Conservation (phyloP, 2,113 vertebrate species). For the Corydoras maculifer region DNA sequence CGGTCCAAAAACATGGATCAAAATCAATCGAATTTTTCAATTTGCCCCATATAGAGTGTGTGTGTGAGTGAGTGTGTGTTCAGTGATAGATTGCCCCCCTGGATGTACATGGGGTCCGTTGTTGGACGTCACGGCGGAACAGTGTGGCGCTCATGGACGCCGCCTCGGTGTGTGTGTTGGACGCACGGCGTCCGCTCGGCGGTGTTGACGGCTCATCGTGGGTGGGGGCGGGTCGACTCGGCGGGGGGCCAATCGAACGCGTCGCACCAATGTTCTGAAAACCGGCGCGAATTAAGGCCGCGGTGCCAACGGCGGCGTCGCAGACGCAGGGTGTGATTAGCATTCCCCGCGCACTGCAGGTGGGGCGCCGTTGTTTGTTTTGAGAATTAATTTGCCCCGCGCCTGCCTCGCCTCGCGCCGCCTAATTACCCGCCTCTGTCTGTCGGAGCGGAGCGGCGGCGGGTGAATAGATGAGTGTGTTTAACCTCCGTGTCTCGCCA, state of each 20-base stretch:
- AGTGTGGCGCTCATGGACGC: too few species aligned
- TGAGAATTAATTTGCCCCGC: constrained; percentile 44
- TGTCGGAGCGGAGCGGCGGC: constrained; percentile 38
- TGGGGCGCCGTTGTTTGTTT: constrained; percentile 42
- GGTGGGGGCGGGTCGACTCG: not conserved
- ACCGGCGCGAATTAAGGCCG: not conserved
- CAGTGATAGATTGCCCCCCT: too few species aligned
- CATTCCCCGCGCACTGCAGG: constrained; percentile 30
- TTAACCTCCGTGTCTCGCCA: constrained; percentile 43
- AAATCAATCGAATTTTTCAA: too few species aligned
- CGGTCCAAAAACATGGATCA: too few species aligned
- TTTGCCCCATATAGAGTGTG: too few species aligned
- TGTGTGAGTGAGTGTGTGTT: too few species aligned
- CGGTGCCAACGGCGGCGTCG: not conserved
- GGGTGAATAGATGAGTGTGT: constrained; percentile 47
- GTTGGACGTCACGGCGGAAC: too few species aligned
- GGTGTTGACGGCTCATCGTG: not conserved
- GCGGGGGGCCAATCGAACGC: not conserved
- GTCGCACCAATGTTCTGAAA: not conserved
- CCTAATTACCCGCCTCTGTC: constrained; percentile 41
- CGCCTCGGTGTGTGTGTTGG: not conserved
- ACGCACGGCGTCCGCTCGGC: not conserved
- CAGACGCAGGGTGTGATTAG: constrained; percentile 22
- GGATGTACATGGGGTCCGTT: too few species aligned
- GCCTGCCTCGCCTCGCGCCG: constrained; percentile 20